Percentiles rank a stretch among this genome's conserved stretches.
These are phyloP conservation scores for Todiramphus chloris DNA, from an alignment of 2,113 vertebrate genomes.

Conservation along the genomic window DNA sequence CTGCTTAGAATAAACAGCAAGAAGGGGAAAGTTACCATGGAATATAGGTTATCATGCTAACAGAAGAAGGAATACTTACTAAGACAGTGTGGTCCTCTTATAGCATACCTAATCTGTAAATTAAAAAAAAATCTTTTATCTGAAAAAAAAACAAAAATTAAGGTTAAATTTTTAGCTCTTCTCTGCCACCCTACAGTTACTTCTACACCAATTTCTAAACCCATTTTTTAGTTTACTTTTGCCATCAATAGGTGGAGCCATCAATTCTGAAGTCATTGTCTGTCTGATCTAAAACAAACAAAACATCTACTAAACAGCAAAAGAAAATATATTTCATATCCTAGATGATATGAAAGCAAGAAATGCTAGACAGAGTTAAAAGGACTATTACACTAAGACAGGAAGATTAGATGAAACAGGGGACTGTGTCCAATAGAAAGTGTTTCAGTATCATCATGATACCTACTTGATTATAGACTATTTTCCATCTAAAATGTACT, in stretches of 20 bases:
- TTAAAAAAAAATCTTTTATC: background rate
- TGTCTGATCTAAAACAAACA: background rate
- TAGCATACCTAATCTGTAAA: background rate
- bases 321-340: background rate
- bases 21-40: background rate
- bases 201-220: rapidly evolving
- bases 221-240: background rate
- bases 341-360: background rate
- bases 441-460: background rate
- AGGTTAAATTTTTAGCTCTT: background rate
- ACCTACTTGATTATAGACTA: background rate
- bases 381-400: background rate
- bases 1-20: background rate
- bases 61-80: background rate
- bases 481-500: background rate
- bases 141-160: background rate
- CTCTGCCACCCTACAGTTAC: background rate
- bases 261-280: background rate
- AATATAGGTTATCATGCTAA: background rate
- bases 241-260: slow-evolving; percentile 15
- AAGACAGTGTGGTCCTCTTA: background rate
- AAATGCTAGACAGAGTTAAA: background rate
- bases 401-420: background rate
- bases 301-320: background rate
- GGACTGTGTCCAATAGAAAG: background rate